Percentiles rank a stretch among this genome's conserved stretches.
Conservation (phyloP, 1,140 invertebrate genomes). For the Drosophila gunungcola region DNA sequence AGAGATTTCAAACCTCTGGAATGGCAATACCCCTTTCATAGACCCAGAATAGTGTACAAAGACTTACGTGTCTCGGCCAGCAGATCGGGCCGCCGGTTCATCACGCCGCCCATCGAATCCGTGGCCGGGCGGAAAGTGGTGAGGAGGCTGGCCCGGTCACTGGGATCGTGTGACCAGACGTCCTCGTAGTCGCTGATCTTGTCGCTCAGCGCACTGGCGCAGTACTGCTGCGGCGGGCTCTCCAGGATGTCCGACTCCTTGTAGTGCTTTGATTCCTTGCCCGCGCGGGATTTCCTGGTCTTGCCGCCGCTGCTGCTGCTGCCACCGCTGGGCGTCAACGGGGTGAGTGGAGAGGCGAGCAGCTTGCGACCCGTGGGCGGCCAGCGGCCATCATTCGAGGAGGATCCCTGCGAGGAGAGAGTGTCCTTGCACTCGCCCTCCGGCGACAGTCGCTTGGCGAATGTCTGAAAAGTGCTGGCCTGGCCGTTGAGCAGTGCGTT, state of each 20-base stretch:
- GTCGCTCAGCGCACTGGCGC: slow-evolving; percentile 93
- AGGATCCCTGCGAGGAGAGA: slow-evolving; percentile 85
- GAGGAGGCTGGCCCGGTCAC: slow-evolving; percentile 85
- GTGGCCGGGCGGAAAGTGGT: slow-evolving; percentile 76
- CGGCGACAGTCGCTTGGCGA: slow-evolving; percentile 85
- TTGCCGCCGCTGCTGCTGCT: slow-evolving; percentile 52
- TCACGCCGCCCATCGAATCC: slow-evolving; percentile 85
- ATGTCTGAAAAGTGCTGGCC: slow-evolving; percentile 81
- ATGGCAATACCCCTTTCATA: too few relatives aligned
- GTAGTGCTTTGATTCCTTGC: slow-evolving; percentile 89
- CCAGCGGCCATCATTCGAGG: slow-evolving; percentile 84
- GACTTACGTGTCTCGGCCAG: slow-evolving; percentile 89
- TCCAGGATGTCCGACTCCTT: slow-evolving; percentile 94
- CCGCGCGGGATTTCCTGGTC: slow-evolving; percentile 59
- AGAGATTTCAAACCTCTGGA: too few relatives aligned
- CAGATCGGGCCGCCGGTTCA: slow-evolving; percentile 87
- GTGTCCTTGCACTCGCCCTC: slow-evolving; percentile 86
- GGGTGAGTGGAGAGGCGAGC: slow-evolving; percentile 61
- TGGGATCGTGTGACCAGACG: slow-evolving; percentile 92
- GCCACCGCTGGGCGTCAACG: slow-evolving; percentile 19
- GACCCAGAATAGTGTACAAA: too few relatives aligned
- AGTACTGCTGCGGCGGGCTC: slow-evolving; percentile 91
- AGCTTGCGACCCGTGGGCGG: slow-evolving; percentile 67
- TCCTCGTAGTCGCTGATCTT: slow-evolving; percentile 98
- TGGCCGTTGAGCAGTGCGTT: slow-evolving; percentile 72